Percentiles rank a stretch among this genome's conserved stretches.
Evolutionary conservation across 2,113 vertebrate species (phyloP).

Genomic region (Macaca mulatta): DNA sequence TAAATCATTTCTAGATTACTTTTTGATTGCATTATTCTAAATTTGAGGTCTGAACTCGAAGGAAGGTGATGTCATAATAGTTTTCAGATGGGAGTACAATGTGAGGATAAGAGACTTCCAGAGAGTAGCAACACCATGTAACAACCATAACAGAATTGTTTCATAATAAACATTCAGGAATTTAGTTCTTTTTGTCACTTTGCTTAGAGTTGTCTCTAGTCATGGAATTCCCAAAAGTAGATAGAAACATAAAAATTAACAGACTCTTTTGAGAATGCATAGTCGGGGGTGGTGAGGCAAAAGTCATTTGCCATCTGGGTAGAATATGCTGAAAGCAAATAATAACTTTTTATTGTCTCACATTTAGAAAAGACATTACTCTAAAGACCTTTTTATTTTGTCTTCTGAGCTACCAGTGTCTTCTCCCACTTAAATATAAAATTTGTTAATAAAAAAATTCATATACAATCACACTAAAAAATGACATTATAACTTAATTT

Average conservation of each 20-base stretch:
- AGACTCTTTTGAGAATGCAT: constrained; percentile 19
- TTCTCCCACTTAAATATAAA: neutral
- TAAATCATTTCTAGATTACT: neutral
- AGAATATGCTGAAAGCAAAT: constrained; percentile 43
- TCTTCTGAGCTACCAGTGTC: neutral
- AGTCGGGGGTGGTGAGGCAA: neutral
- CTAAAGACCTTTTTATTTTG: constrained; percentile 9
- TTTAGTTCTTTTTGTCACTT: neutral
- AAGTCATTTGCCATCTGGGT: constrained; percentile 28
- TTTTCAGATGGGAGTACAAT: constrained; percentile 11
- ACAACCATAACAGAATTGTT: neutral
- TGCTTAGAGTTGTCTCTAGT: neutral
- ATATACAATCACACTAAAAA: neutral
- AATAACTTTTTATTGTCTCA: constrained; percentile 34
- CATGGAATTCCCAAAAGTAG: constrained; percentile 14
- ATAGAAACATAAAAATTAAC: constrained; percentile 22
- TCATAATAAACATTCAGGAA: neutral
- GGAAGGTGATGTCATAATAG: neutral
- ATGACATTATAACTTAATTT: neutral
- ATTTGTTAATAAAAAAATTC: neutral
- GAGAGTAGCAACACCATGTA: neutral
- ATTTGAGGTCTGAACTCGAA: constrained; percentile 26
- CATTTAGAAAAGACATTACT: neutral
- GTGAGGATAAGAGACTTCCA: neutral
- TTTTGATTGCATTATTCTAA: neutral